Conservation (phyloP, 2,888 invertebrate genomes). For the Torymus aiolomorphi region DNA sequence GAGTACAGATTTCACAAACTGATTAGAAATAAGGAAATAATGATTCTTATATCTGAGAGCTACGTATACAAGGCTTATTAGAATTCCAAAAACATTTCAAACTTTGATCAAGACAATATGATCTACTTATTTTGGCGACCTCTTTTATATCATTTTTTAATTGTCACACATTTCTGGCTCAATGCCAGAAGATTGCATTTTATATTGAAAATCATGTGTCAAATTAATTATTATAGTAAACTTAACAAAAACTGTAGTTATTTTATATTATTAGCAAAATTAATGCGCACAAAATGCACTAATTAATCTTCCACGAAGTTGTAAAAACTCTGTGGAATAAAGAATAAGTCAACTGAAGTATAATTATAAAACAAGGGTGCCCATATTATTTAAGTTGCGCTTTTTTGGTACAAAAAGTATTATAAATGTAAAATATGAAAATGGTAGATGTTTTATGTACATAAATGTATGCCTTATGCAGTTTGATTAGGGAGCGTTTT, state of each 20-base stretch:
- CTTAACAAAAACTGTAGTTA: background rate
- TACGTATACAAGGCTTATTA: too few relatives aligned
- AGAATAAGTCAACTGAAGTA: too few relatives aligned
- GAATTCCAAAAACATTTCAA: too few relatives aligned
- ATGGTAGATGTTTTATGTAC: conserved; percentile 33
- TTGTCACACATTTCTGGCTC: too few relatives aligned
- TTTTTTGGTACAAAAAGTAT: conserved; percentile 38
- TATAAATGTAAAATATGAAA: conserved; percentile 51
- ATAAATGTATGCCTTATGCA: too few relatives aligned
- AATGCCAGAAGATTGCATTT: background rate
- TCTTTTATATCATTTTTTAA: too few relatives aligned
- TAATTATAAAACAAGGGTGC: too few relatives aligned
- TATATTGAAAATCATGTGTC: conserved; percentile 1
- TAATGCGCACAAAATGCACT: conserved; percentile 35
- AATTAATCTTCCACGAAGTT: conserved; percentile 44
- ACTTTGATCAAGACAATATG: too few relatives aligned
- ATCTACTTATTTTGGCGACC: too few relatives aligned
- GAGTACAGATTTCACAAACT: conserved; percentile 13
- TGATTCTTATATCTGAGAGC: too few relatives aligned
- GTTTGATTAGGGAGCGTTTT: too few relatives aligned
- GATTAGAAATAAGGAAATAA: background rate
- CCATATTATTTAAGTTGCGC: too few relatives aligned
- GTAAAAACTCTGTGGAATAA: conserved; percentile 22
- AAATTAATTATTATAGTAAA: background rate
- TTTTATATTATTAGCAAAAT: conserved; percentile 1